Base-by-base conservation (phyloP, 2,113 vertebrate species). In the Mola mola region DNA sequence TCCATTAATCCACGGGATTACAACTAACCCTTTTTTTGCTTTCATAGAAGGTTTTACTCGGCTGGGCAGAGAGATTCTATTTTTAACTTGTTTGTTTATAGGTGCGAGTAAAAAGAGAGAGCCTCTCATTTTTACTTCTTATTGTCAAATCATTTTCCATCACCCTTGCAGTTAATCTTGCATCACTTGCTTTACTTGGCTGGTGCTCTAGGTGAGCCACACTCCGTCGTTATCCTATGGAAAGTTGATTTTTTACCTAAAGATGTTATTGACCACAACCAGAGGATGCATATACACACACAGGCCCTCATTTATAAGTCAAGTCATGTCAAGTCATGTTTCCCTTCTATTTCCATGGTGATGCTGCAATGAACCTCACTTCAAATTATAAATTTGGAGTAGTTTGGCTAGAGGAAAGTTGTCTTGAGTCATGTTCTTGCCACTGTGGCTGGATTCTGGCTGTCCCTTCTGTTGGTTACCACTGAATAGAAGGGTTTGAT, bases 1-100 rank as follows among this genome's bases (percentile, higher is more conserved):
- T 84, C 86, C 82, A 79, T 66, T 90, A 90, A 89, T 89, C 87
- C 82, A 60, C 15, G 0, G 85, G 86, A 89, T 89, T 89, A 88
- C 81, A 81, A 63, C 79, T 40, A 81, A 88, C 77, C 75, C 79
- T 81, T 82, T 84, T 81, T 87, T 86, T 86, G 74, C 81, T 87
- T 87, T 83, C 86, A 74, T 75, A 66, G 81, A 88, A 85, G 66
- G 77, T 79, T 84, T 85, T 77, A 55, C 78, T 81, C 69, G 66
- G 71, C 62, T 4, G 31, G 47, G 50, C 72, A 44, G 41, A 51
- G 26, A 66, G 49, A 37, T 51, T 82, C 74, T 87, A 82, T 86
- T 83, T 87, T 75, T 79, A 81, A 37, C 69, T 44, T 58, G 34
- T 63, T 78, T 86, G 77, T 87, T 83, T 83, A 79, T 53, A 47